These are phyloP conservation scores for Sebastes dallii DNA, from an alignment of 2,797 vertebrate species.

Conservation along the genomic window DNA sequence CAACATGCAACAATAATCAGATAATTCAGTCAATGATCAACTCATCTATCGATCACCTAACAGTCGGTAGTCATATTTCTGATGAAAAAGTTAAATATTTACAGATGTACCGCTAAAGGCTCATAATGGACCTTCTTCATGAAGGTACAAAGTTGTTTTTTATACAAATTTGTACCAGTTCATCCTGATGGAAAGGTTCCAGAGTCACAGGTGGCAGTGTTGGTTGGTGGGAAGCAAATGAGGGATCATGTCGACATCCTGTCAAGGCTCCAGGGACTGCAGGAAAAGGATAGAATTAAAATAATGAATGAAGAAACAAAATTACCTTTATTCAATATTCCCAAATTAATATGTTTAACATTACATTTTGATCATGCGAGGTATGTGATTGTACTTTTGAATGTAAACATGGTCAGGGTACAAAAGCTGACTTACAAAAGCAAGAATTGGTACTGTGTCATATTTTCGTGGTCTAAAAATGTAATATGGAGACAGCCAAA, in stretches of 20 bases:
- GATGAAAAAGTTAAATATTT: not conserved
- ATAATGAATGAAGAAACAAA: too few relatives aligned
- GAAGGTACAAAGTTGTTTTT: not conserved
- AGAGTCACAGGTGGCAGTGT: not conserved
- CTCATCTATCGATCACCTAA: not conserved
- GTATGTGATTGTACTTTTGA: not conserved
- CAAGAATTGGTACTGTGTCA: not conserved
- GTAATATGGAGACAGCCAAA: too few relatives aligned
- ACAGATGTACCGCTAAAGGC: not conserved
- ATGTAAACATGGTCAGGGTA: not conserved
- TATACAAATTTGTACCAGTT: not conserved
- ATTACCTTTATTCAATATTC: too few relatives aligned
- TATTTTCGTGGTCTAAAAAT: not conserved
- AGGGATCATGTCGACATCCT: too few relatives aligned
- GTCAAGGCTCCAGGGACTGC: too few relatives aligned
- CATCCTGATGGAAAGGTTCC: not conserved
- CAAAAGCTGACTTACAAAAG: not conserved
- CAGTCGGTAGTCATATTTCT: not conserved
- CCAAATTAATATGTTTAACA: too few relatives aligned
- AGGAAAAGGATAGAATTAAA: too few relatives aligned
- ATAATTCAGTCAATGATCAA: constrained; percentile 7
- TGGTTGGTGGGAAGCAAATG: too few relatives aligned
- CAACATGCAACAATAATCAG: not conserved
- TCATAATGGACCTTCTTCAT: not conserved
- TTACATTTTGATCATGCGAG: not conserved